These are phyloP conservation scores for Ectropis grisescens DNA, from an alignment of 1,140 invertebrate genomes.

Conservation along the genomic window DNA sequence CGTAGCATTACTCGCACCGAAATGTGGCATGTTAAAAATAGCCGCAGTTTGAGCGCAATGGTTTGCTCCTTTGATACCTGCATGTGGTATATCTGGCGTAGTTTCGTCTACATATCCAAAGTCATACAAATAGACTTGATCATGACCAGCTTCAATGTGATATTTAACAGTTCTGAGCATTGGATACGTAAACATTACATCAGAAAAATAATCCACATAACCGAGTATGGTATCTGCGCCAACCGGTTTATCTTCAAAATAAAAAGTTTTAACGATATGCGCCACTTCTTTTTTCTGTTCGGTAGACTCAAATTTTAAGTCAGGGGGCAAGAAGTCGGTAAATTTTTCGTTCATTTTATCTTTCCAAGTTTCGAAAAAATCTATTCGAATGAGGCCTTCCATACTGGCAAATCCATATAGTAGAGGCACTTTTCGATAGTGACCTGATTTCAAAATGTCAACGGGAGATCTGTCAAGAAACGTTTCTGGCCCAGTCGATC, in stretches of 20 bases:
- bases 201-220: conserved; percentile 17
- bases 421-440: conserved; percentile 24
- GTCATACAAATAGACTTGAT: conserved; percentile 19
- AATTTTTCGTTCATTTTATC: background rate
- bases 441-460: conserved; percentile 21
- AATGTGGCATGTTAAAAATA: too few relatives aligned
- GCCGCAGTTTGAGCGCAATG: conserved; percentile 10
- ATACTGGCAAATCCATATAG: conserved; percentile 27
- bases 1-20: background rate
- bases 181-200: conserved; percentile 13
- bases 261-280: background rate
- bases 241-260: background rate
- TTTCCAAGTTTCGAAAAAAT: too few relatives aligned
- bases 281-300: background rate
- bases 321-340: background rate
- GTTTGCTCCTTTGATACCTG: conserved; percentile 8
- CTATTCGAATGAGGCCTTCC: conserved; percentile 17
- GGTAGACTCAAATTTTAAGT: background rate
- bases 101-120: conserved; percentile 12
- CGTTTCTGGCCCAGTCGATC: conserved; percentile 7
- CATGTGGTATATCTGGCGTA: conserved; percentile 5
- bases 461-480: conserved; percentile 24
- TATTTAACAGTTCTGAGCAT: conserved; percentile 6
- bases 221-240: background rate
- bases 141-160: conserved; percentile 8